Conservation (phyloP, 2,113 vertebrate genomes). For the Rousettus leschenaultii region DNA sequence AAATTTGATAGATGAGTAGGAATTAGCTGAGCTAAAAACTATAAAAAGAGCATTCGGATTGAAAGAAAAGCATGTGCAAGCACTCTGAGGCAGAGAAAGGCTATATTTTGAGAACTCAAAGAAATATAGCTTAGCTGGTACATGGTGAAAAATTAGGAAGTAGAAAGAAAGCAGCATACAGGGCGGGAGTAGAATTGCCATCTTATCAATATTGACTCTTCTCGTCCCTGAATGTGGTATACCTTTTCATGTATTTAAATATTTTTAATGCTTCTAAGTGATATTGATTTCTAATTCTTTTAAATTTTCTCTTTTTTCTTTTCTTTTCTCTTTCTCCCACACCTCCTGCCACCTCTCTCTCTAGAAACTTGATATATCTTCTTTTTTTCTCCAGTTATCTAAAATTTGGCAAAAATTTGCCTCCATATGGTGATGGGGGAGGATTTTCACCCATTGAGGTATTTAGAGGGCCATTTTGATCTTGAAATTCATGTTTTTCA, state of each 20-base stretch:
- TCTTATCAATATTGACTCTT: not conserved
- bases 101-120: not conserved
- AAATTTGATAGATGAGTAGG: not conserved
- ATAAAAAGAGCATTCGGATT: not conserved
- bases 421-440: not conserved
- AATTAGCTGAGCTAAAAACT: not conserved
- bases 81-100: not conserved
- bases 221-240: not conserved
- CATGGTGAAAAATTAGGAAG: not conserved
- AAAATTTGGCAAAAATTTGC: not conserved
- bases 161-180: not conserved
- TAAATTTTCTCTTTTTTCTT: not conserved
- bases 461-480: not conserved
- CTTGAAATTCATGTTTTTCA: not conserved
- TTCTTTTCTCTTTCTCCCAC: not conserved
- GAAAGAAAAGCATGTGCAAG: not conserved
- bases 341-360: not conserved
- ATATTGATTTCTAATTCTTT: not conserved
- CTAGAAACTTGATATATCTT: not conserved
- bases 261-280: not conserved
- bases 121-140: not conserved
- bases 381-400: not conserved
- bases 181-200: not conserved
- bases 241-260: not conserved
- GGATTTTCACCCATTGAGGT: not conserved